phyloP scores from a whole-genome alignment of 92 coral and sea anemone genomes.

The Siderastrea radians region DNA sequence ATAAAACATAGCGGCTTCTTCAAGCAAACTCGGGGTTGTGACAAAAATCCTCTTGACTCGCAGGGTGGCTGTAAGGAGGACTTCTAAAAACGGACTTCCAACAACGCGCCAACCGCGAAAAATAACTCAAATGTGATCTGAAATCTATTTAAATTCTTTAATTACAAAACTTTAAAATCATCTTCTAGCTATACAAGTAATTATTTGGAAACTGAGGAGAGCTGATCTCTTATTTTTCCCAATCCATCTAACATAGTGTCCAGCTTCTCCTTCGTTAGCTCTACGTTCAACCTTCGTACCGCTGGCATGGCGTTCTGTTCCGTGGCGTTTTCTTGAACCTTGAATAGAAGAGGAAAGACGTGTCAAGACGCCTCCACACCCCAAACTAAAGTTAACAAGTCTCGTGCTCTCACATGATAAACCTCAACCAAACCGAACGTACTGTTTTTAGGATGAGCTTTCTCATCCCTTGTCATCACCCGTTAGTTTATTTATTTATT shows the following conservation, averaged over 20 bases:
- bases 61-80: too few relatives aligned
- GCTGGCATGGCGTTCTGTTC: slow-evolving; percentile 83
- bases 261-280: slow-evolving; percentile 94
- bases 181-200: slow-evolving; percentile 3
- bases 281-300: slow-evolving; percentile 87
- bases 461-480: too few relatives aligned
- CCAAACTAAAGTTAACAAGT: too few relatives aligned
- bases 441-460: too few relatives aligned
- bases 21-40: too few relatives aligned
- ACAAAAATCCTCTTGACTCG: too few relatives aligned
- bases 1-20: too few relatives aligned
- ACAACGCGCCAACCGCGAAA: background rate
- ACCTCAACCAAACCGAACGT: too few relatives aligned
- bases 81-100: too few relatives aligned
- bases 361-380: background rate
- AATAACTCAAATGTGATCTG: background rate
- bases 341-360: background rate
- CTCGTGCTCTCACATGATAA: too few relatives aligned
- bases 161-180: background rate
- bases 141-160: background rate
- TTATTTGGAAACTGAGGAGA: slow-evolving; percentile 91
- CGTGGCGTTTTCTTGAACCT: slow-evolving; percentile 84
- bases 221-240: slow-evolving; percentile 95
- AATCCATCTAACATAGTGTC: slow-evolving; percentile 98
- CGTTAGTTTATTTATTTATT: too few relatives aligned